Conservation (phyloP, 2,888 invertebrate species). For the Erebia epiphron region DNA sequence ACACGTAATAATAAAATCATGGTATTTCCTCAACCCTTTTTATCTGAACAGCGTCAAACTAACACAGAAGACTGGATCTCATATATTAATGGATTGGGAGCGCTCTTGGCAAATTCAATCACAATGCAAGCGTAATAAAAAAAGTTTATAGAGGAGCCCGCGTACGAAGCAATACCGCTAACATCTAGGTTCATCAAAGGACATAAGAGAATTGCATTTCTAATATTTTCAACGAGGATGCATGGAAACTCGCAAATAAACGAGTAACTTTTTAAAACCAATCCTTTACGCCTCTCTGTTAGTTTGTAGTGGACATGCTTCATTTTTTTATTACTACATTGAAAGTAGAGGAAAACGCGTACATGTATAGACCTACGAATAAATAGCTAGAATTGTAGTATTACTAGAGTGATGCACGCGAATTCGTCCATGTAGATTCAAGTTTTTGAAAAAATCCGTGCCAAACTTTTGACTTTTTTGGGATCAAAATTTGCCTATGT, state of each 20-base stretch:
- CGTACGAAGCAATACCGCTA: slow-evolving; percentile 42
- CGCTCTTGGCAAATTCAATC: slow-evolving; percentile 38
- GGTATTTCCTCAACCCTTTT: background rate
- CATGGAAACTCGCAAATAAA: slow-evolving; percentile 11
- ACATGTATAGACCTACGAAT: too few relatives aligned
- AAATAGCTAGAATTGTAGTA: too few relatives aligned
- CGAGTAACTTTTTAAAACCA: slow-evolving; percentile 23
- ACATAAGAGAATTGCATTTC: slow-evolving; percentile 44
- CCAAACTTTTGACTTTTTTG: too few relatives aligned
- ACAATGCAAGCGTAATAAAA: slow-evolving; percentile 42
- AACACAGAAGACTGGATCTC: slow-evolving; percentile 22
- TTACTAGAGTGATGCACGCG: too few relatives aligned
- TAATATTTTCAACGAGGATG: slow-evolving; percentile 40
- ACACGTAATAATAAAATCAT: slow-evolving; percentile 1
- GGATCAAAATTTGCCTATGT: too few relatives aligned
- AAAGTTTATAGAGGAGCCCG: slow-evolving; percentile 38
- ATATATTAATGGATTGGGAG: slow-evolving; percentile 40
- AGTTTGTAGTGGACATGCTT: background rate
- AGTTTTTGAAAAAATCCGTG: too few relatives aligned
- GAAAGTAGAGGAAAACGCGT: too few relatives aligned
- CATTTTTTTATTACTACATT: background rate
- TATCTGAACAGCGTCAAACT: slow-evolving; percentile 4
- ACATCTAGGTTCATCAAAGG: slow-evolving; percentile 46
- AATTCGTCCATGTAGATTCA: too few relatives aligned
- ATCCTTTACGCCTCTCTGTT: slow-evolving; percentile 5